These are phyloP conservation scores for Circaetus cinerascens DNA, from an alignment of 2,113 vertebrate genomes.

Conservation along the genomic window DNA sequence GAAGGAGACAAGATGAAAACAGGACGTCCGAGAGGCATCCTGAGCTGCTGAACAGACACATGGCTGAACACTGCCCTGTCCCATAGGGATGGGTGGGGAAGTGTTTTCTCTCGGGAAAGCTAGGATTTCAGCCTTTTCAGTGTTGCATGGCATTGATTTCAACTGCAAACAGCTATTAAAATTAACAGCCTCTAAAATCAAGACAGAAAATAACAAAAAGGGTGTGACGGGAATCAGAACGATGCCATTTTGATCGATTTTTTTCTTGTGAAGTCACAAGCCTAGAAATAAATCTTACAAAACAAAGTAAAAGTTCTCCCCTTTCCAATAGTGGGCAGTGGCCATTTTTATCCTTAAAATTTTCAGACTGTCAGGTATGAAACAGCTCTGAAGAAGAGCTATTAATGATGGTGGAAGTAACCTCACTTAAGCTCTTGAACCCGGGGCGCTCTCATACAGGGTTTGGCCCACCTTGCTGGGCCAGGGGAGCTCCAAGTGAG, in stretches of 20 bases:
- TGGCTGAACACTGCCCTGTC: neutral
- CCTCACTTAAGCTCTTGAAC: neutral
- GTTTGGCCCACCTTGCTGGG: neutral
- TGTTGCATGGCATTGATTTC: neutral
- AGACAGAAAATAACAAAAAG: conserved; percentile 1
- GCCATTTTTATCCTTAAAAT: neutral
- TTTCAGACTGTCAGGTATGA: neutral
- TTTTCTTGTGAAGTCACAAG: neutral
- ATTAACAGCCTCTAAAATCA: neutral
- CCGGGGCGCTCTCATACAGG: neutral
- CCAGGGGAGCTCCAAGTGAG: neutral
- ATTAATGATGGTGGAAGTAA: neutral
- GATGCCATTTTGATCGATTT: neutral
- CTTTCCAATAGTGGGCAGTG: neutral
- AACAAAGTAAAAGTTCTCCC: neutral
- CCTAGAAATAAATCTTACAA: neutral
- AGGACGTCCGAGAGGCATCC: neutral
- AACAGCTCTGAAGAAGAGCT: neutral
- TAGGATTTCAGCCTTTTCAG: neutral
- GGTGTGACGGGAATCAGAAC: neutral
- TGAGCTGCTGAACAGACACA: neutral
- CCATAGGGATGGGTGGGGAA: neutral
- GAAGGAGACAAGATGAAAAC: neutral
- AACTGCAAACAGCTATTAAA: conserved; percentile 1
- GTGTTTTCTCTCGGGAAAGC: neutral